A percentile compares a stretch with the other conserved stretches of the same genome.
Evolutionary conservation across 1,140 invertebrate species (phyloP).

Genomic region (Zelostemma sp.): DNA sequence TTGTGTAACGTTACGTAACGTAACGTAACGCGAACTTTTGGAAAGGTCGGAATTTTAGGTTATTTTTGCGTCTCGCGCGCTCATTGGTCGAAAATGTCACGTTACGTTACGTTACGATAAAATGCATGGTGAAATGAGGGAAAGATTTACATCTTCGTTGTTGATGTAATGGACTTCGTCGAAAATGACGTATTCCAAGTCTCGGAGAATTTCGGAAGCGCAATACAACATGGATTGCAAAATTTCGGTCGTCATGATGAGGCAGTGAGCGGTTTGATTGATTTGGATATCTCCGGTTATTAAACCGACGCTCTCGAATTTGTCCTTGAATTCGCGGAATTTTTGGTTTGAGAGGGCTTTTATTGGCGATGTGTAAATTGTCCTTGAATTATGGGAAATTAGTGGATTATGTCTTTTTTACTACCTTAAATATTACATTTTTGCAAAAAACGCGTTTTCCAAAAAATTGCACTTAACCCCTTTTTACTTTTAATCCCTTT

Average conservation of each 20-base stretch:
- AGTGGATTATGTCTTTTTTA: too few relatives aligned
- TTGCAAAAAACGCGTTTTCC: too few relatives aligned
- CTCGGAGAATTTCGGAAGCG: constrained; percentile 93
- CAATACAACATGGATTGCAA: constrained; percentile 97
- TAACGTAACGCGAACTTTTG: too few relatives aligned
- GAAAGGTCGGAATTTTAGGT: too few relatives aligned
- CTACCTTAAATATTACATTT: too few relatives aligned
- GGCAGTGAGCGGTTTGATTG: constrained; percentile 91
- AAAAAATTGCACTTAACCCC: too few relatives aligned
- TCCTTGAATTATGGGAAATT: constrained; percentile 72
- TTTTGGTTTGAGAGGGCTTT: constrained; percentile 99
- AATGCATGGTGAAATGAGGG: too few relatives aligned
- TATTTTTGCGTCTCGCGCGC: too few relatives aligned
- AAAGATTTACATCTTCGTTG: constrained; percentile 93
- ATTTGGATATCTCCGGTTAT: constrained; percentile 98
- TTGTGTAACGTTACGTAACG: too few relatives aligned
- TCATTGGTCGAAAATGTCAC: too few relatives aligned
- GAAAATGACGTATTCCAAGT: constrained; percentile 99
- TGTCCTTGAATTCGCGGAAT: constrained; percentile 95
- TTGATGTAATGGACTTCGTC: constrained; percentile 99
- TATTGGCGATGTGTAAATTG: constrained; percentile 99
- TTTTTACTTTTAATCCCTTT: too few relatives aligned
- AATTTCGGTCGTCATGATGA: constrained; percentile 99
- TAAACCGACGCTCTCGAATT: constrained; percentile 93
- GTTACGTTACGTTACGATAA: too few relatives aligned